Conservation (phyloP, 2,113 vertebrate species). For the Pantherophis guttatus region DNA sequence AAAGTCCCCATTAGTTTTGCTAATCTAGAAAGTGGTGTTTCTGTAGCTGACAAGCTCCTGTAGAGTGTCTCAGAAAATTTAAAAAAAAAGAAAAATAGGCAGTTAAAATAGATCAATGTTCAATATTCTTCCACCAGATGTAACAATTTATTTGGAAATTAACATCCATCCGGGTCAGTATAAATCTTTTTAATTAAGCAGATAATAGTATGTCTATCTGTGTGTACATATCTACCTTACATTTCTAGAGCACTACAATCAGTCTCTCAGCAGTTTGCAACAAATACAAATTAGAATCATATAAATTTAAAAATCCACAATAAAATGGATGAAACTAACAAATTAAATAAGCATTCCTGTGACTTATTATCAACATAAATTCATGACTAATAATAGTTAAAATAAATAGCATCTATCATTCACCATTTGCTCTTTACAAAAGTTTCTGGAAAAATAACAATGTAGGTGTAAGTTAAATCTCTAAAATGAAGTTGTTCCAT, state of each 20-base stretch:
- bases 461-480: neutral
- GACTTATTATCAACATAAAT: neutral
- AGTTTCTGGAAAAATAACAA: neutral
- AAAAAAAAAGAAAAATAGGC: neutral
- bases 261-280: neutral
- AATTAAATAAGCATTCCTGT: neutral
- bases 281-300: neutral
- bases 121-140: neutral
- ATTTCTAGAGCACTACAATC: neutral
- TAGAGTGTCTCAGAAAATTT: neutral
- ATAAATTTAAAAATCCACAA: neutral
- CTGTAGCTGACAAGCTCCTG: neutral
- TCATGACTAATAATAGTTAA: neutral
- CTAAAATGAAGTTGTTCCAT: neutral
- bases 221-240: neutral
- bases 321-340: neutral
- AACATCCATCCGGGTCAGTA: neutral
- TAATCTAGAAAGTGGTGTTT: neutral
- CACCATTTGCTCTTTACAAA: neutral
- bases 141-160: neutral
- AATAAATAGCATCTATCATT: neutral
- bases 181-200: conserved; percentile 1
- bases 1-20: neutral
- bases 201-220: neutral
- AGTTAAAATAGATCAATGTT: neutral